Evolutionary conservation across 2,888 invertebrate species (phyloP), one percentile per base, ranked within the genome.

Genomic region (Caenorhabditis macrosperma): DNA sequence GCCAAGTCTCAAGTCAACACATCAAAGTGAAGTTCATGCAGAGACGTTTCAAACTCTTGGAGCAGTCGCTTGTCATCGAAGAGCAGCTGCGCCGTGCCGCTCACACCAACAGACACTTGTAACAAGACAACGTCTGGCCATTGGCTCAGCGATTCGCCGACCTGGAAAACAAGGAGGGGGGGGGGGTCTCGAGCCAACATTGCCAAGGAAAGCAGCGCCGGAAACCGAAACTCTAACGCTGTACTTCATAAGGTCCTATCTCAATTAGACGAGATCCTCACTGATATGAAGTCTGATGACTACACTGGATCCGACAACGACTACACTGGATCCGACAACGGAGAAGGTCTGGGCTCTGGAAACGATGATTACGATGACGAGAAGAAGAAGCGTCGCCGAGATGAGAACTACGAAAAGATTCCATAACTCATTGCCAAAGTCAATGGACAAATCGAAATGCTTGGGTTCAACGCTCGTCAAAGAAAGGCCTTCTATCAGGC

Each of bases 11-110:
- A n/a, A n/a, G n/a, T n/a, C n/a, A n/a, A n/a, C 99, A 99, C 92
- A 97, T 99, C 89, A 99, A 99, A 92, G 99, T 98, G 91, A 99
- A 99, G 92, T 99, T 99, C 92, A 92, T 99, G 82, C 99, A 99
- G 1, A 93, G 99, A 83, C 94, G 99, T 38, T 90, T 91, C 48
- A 91, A 95, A 94, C 93, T 99, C 35, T 92, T 99, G 80, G 99
- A 99, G 91, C 99, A 99, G 92, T 98, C 98, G 1, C 92, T 99
- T 81, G 97, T 99, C 20, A 98, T 99, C 87, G 99, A 99, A 91
- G 99, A 99, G 92, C 99, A 99, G 91, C 92, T 99, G 64, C 93
- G 99, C 20, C 93, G 99, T 81, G 99, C 99, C 2, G 98, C 98
- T 10, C 97, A 97, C 92, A 93, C 99, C 88, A 98, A 97, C 92